Evolutionary conservation across 2,797 vertebrate genomes (phyloP), one percentile per base, ranked within the genome.

Genomic region (Acanthurus leucopareius): DNA sequence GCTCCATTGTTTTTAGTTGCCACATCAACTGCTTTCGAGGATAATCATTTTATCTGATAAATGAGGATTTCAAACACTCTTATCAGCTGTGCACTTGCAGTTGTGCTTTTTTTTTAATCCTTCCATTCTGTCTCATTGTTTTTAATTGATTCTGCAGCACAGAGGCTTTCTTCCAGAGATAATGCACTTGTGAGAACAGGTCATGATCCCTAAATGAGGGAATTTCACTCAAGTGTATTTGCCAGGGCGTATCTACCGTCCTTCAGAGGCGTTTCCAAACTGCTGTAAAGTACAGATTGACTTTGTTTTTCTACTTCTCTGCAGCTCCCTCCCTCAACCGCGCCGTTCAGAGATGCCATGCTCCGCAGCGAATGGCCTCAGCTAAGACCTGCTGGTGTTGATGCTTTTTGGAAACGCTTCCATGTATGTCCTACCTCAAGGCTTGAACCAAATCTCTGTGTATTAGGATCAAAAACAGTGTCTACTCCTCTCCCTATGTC

Each of bases 21-120:
- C 91, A 91, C 93, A 91, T 93, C 90, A 94, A 91, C 91, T 89
- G 63, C 93, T 93, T 88, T 93, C 62, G 74, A 89, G 94, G 94
- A 93, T 95, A 94, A 95, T 96, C 93, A 93, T 95, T 95, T 95
- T 93, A 95, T 96, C 95, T 94, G 95, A 96, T 95, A 93, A 94
- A 93, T 90, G 80, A 89, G 90, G 93, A 93, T 95, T 95, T 93
- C 86, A 92, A 93, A 93, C 86, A 84, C 79, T 91, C 93, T 96
- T 96, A 96, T 96, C 95, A 90, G 93, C 86, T 35, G 79, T 85
- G 85, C 85, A 89, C 92, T 93, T 69, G 87, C 91, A 87, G 88
- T 93, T 92, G 89, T 92, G 89, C 13, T 42, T 93, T 90, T 90
- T 93, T 92, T 92, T 94, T 94, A 95, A 95, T 95, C 95, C 94